Conservation (phyloP, 2,888 invertebrate genomes). For the Drosophila ustulata region DNA sequence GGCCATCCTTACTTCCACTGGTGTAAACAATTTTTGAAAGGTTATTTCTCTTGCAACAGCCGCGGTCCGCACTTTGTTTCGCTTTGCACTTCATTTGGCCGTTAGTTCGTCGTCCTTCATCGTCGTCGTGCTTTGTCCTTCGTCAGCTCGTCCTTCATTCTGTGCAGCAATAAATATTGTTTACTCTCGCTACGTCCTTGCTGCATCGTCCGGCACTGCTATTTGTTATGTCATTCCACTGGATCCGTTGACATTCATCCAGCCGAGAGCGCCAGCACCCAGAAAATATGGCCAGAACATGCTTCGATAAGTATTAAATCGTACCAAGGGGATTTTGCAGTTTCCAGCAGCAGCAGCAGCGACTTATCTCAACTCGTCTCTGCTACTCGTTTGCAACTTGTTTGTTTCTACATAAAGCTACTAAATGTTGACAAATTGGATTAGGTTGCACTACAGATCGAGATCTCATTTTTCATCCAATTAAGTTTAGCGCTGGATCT, state of each 20-base stretch:
- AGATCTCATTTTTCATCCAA: not conserved
- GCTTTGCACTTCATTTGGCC: slow-evolving; percentile 76
- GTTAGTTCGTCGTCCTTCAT: slow-evolving; percentile 1
- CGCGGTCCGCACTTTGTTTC: slow-evolving; percentile 65
- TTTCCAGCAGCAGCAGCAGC: slow-evolving; percentile 38
- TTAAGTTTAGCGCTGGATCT: not conserved
- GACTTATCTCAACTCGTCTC: slow-evolving; percentile 10
- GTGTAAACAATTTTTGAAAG: slow-evolving; percentile 76
- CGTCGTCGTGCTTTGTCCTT: slow-evolving; percentile 32
- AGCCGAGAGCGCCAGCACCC: slow-evolving; percentile 43
- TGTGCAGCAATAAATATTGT: slow-evolving; percentile 71
- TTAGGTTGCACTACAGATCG: not conserved
- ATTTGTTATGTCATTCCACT: slow-evolving; percentile 76
- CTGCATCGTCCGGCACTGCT: slow-evolving; percentile 63
- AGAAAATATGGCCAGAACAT: slow-evolving; percentile 43
- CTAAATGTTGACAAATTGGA: not conserved
- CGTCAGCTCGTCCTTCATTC: slow-evolving; percentile 18
- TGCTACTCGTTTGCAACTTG: not conserved
- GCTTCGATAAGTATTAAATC: slow-evolving; percentile 65
- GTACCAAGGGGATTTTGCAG: slow-evolving; percentile 46
- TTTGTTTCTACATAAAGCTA: slow-evolving; percentile 1
- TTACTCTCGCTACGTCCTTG: slow-evolving; percentile 56
- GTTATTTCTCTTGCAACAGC: slow-evolving; percentile 70
- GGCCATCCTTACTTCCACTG: slow-evolving; percentile 27
- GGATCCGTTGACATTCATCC: slow-evolving; percentile 69